These are phyloP conservation scores for Macrotus californicus DNA, from an alignment of 2,113 vertebrate genomes.

Conservation along the genomic window DNA sequence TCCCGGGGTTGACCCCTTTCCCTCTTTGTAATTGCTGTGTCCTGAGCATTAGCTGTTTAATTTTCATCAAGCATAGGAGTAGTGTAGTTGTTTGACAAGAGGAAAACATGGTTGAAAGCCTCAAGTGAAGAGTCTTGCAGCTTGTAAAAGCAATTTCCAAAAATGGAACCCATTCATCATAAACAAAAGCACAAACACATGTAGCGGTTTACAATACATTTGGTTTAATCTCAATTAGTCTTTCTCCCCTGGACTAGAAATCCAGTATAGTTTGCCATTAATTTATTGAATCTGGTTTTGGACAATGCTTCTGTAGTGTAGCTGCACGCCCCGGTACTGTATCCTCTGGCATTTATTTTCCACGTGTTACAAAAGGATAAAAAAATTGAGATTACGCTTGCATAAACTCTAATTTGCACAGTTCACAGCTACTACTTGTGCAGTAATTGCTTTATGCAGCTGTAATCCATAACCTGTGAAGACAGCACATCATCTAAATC, in stretches of 20 bases:
- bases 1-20: background rate
- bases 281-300: constrained; percentile 84
- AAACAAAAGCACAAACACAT: constrained; percentile 85
- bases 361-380: constrained; percentile 79
- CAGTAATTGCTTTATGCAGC: constrained; percentile 88
- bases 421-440: constrained; percentile 85
- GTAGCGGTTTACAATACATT: constrained; percentile 79
- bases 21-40: constrained; percentile 67
- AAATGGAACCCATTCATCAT: constrained; percentile 75
- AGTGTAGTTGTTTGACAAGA: constrained; percentile 38
- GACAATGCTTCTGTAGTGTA: constrained; percentile 86
- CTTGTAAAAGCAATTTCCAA: constrained; percentile 73
- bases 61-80: constrained; percentile 30
- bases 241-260: constrained; percentile 82
- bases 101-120: constrained; percentile 70
- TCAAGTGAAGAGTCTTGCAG: constrained; percentile 80
- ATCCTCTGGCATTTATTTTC: constrained; percentile 77
- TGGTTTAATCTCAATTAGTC: constrained; percentile 78
- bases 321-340: constrained; percentile 81
- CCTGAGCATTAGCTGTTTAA: constrained; percentile 53
- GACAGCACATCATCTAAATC: constrained; percentile 90
- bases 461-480: constrained; percentile 90
- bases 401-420: constrained; percentile 88
- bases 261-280: constrained; percentile 81
- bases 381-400: constrained; percentile 80